Evolutionary conservation across 2,113 vertebrate species (phyloP).

Genomic region (Crotalus tigris): DNA sequence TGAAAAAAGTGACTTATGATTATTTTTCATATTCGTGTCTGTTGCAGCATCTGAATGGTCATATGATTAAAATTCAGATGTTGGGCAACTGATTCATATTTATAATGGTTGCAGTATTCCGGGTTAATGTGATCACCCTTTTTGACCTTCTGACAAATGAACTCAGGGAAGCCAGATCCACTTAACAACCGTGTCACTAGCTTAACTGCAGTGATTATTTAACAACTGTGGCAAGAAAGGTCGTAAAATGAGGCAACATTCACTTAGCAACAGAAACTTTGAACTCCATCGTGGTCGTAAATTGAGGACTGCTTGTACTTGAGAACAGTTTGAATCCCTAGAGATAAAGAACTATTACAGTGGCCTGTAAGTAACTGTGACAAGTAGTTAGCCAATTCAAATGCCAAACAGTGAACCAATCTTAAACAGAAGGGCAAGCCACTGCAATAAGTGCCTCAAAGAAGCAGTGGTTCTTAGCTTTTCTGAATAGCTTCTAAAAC

Average conservation of each 20-base stretch:
- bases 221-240: background rate
- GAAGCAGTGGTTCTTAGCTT: background rate
- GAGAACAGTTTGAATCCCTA: background rate
- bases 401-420: background rate
- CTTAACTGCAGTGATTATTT: background rate
- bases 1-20: background rate
- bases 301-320: background rate
- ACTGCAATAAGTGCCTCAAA: background rate
- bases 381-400: background rate
- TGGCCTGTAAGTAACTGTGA: background rate
- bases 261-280: background rate
- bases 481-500: background rate
- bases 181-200: background rate
- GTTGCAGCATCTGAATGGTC: background rate
- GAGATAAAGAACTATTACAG: background rate
- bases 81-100: background rate
- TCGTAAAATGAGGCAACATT: background rate
- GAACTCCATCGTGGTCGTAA: background rate
- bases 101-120: background rate
- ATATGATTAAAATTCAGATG: background rate
- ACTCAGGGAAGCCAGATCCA: background rate
- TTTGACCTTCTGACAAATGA: background rate
- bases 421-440: background rate
- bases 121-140: background rate
- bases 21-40: background rate